Evolutionary conservation across 2,888 invertebrate species (phyloP).

Genomic region (Drosophila subsilvestris): DNA sequence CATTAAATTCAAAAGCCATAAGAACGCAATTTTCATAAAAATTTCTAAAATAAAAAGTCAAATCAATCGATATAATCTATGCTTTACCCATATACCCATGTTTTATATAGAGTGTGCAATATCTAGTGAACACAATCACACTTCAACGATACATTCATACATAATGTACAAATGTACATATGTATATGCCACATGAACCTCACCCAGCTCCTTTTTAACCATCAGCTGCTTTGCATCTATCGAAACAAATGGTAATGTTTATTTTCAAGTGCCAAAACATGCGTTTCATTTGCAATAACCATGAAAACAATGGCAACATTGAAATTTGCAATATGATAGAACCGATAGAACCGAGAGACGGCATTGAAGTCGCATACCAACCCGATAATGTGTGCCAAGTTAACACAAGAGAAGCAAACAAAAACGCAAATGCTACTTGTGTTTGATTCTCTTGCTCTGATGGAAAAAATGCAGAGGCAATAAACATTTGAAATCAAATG

Average conservation of each 20-base stretch:
- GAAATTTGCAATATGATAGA: constrained; percentile 16
- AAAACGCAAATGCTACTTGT: constrained; percentile 35
- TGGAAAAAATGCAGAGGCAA: constrained; percentile 40
- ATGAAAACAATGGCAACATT: constrained; percentile 21
- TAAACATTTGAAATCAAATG: constrained; percentile 49
- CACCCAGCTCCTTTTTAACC: constrained; percentile 1
- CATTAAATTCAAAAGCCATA: too few species aligned
- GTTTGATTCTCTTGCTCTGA: constrained; percentile 12
- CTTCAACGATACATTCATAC: background rate
- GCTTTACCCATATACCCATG: too few species aligned
- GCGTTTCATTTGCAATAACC: constrained; percentile 46
- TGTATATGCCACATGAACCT: constrained; percentile 51
- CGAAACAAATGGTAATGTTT: constrained; percentile 54
- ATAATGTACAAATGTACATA: background rate
- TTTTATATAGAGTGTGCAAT: background rate
- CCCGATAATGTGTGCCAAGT: constrained; percentile 69
- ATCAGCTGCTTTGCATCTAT: constrained; percentile 42
- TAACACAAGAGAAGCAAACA: constrained; percentile 46
- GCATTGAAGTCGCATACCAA: constrained; percentile 60
- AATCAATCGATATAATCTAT: too few species aligned
- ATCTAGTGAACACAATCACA: constrained; percentile 5
- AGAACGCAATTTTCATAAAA: too few species aligned
- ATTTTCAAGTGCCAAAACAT: constrained; percentile 40
- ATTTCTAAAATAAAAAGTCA: too few species aligned
- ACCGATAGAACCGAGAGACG: constrained; percentile 29